These are phyloP conservation scores for Ruditapes philippinarum DNA, from an alignment of 1,140 invertebrate genomes.

Conservation along the genomic window DNA sequence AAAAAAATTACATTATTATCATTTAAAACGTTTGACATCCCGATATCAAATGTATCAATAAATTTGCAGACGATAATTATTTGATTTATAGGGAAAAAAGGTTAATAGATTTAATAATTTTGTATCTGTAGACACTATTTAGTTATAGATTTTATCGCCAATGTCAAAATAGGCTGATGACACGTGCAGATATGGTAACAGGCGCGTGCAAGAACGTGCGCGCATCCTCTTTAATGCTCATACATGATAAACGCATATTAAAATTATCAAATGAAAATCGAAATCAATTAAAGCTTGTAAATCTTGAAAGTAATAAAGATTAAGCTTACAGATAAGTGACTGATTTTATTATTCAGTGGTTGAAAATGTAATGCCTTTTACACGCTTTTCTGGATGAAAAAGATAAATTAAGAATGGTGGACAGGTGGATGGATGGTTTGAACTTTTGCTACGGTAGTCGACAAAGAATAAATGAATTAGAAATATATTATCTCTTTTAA, in stretches of 20 bases:
- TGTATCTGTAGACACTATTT: conserved; percentile 18
- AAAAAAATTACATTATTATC: too few relatives aligned
- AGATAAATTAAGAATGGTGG: not conserved
- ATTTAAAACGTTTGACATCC: not conserved
- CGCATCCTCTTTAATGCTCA: not conserved
- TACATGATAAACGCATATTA: not conserved
- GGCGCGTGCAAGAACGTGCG: conserved; percentile 17
- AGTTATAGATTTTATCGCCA: not conserved
- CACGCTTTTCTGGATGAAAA: not conserved
- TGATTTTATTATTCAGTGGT: not conserved
- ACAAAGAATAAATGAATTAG: conserved; percentile 20
- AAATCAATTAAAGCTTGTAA: conserved; percentile 32
- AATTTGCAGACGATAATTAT: not conserved
- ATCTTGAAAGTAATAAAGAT: conserved; percentile 27
- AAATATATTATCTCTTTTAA: conserved; percentile 8
- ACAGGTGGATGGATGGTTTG: not conserved
- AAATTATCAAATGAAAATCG: conserved; percentile 47
- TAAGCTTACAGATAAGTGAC: not conserved
- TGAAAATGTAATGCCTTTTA: not conserved
- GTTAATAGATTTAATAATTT: not conserved
- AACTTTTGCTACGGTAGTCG: not conserved
- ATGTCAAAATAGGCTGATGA: not conserved
- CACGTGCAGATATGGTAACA: conserved; percentile 33
- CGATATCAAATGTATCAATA: conserved; percentile 11
- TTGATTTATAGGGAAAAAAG: not conserved